Evolutionary conservation across 2,113 vertebrate genomes (phyloP).

Genomic region (Calyptommatus sinebrachiatus): DNA sequence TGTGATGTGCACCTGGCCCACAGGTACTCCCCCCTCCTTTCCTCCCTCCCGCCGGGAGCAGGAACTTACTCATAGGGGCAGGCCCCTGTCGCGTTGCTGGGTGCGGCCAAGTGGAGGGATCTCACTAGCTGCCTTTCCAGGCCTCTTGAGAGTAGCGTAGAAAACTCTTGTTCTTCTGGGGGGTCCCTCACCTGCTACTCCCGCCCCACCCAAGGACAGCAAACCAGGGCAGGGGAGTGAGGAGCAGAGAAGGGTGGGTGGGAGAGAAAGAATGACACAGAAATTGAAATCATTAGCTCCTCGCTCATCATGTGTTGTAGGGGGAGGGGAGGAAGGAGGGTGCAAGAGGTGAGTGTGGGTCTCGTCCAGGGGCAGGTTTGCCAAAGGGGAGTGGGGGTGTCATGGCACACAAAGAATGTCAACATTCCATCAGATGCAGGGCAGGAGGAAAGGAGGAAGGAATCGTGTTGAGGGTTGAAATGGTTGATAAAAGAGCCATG

Average conservation of each 20-base stretch:
- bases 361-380: not conserved
- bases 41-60: not conserved
- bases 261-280: slow-evolving; percentile 65
- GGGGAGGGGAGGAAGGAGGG: not conserved
- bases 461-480: not conserved
- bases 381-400: not conserved
- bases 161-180: slow-evolving; percentile 28
- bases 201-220: slow-evolving; percentile 25
- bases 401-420: not conserved
- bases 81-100: slow-evolving; percentile 59
- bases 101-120: slow-evolving; percentile 44
- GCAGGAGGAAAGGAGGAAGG: not conserved
- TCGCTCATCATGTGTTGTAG: not conserved
- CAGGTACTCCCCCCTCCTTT: not conserved
- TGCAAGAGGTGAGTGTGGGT: not conserved
- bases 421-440: not conserved
- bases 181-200: slow-evolving; percentile 33
- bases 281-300: slow-evolving; percentile 34
- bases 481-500: not conserved
- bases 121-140: slow-evolving; percentile 55
- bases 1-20: not conserved
- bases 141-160: slow-evolving; percentile 31
- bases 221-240: slow-evolving; percentile 28
- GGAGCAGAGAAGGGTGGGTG: slow-evolving; percentile 29
- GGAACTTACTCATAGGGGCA: slow-evolving; percentile 64